Percentiles rank a stretch among this genome's conserved stretches.
These are phyloP conservation scores for Epicampocera succincta DNA, from an alignment of 2,888 invertebrate species.

Conservation along the genomic window DNA sequence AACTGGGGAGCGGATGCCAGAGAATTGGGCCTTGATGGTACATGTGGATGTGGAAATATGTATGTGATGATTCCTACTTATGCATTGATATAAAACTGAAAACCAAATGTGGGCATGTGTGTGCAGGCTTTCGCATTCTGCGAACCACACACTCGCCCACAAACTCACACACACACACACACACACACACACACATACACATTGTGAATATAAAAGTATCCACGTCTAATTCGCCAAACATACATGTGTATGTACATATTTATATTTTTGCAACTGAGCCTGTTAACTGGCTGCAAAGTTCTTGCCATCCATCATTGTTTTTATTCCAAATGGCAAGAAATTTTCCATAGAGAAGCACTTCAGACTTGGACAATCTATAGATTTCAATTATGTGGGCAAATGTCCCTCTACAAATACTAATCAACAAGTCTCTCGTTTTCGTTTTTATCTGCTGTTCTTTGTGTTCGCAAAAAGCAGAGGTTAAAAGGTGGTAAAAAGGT, in stretches of 20 bases:
- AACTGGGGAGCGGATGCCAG: constrained; percentile 30
- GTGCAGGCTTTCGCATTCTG: not conserved
- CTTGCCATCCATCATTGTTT: constrained; percentile 1
- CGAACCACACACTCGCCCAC: not conserved
- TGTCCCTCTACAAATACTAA: not conserved
- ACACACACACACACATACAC: not conserved
- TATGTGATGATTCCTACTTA: not conserved
- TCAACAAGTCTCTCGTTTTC: constrained; percentile 1
- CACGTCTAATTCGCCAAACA: not conserved
- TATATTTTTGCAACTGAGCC: not conserved
- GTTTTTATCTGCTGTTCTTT: not conserved
- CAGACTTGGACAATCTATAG: constrained; percentile 20
- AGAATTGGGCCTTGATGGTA: constrained; percentile 50
- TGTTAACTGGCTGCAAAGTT: constrained; percentile 24
- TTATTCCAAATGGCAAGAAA: not conserved
- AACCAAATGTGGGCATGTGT: not conserved
- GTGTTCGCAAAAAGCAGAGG: not conserved
- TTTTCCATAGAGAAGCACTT: constrained; percentile 18
- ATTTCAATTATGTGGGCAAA: constrained; percentile 26
- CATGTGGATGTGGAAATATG: too few species aligned
- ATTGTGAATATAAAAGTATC: not conserved
- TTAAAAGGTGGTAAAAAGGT: not conserved
- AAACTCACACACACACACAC: not conserved
- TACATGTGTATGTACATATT: too few species aligned
- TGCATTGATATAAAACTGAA: not conserved